Evolutionary conservation across 1,140 invertebrate species (phyloP).

Genomic region (Augochlora pura): DNA sequence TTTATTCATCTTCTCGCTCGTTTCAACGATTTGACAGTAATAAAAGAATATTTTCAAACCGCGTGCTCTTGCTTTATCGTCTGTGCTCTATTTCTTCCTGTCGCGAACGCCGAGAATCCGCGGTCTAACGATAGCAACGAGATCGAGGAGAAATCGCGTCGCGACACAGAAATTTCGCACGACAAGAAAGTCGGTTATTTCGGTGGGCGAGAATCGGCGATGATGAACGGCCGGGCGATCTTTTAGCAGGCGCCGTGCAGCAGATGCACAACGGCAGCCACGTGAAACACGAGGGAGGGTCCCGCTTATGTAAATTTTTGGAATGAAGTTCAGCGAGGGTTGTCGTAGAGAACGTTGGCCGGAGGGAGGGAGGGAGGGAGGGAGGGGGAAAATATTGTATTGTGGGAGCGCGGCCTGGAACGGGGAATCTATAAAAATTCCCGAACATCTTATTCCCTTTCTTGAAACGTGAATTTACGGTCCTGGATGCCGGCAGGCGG

Average conservation of each 20-base stretch:
- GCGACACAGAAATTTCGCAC: not conserved
- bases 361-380: too few relatives aligned
- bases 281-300: not conserved
- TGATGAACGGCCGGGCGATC: not conserved
- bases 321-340: not conserved
- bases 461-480: constrained; percentile 49
- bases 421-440: constrained; percentile 64
- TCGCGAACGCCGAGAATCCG: too few relatives aligned
- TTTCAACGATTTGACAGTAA: too few relatives aligned
- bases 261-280: not conserved
- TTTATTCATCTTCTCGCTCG: too few relatives aligned
- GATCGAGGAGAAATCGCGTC: not conserved
- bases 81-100: too few relatives aligned
- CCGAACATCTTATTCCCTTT: constrained; percentile 61
- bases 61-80: too few relatives aligned
- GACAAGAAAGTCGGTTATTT: not conserved
- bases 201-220: not conserved
- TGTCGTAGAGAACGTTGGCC: constrained; percentile 16
- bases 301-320: constrained; percentile 36
- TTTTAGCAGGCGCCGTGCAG: constrained; percentile 17
- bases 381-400: constrained; percentile 44
- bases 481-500: constrained; percentile 47
- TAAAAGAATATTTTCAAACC: too few relatives aligned
- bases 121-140: too few relatives aligned
- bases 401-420: constrained; percentile 31